Evolutionary conservation across 2,797 vertebrate genomes (phyloP), one percentile per base, ranked within the genome.

Genomic region (Chromobotia macracanthus): DNA sequence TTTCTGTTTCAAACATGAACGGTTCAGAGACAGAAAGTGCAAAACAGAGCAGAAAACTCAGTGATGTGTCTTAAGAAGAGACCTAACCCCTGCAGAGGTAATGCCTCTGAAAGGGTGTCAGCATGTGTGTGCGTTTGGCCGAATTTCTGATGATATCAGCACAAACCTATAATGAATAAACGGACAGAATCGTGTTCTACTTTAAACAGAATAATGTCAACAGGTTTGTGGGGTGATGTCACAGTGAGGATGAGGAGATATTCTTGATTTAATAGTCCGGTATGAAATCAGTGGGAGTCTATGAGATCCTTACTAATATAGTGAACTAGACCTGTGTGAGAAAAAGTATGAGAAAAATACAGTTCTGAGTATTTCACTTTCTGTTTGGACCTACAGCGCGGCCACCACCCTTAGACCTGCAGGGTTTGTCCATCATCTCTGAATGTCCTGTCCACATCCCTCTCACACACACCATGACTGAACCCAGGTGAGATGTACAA

Each of bases 321-420:
- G 11, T 8, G 44, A 46, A 11, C 2, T 2, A 46, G 10, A 19
- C 44, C 35, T 48, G 23, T 41, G 19, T 28, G 21, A 38, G 56
- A 77, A 28, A 28, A 25, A 28, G 4, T 28, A 28, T 11, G 51
- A 72, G n/a, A 65, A 28, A 4, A 28, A n/a, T n/a, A n/a, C n/a
- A n/a, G 28, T 41, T 68, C 56, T 55, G 58, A 35, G 2, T 58
- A 0, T 61, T 46, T 1, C 60, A 21, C 75, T 21, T 74, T 71
- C 63, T 87, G 79, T 77, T 73, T 89, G 50, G 55, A n/a, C 88
- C 72, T 41, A 16, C 88, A 99, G 97, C 90, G 80, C 95, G 95
- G 69, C 97, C 97, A 2, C 96, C 97, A 48, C 96, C 96, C 3
- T 93, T 98, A 81, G 97, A 99, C 89, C 87, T 97, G 86, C 92